A percentile compares a stretch with the other conserved stretches of the same genome.
Evolutionary conservation across 2,888 invertebrate species (phyloP).

Genomic region (Spisula solida): DNA sequence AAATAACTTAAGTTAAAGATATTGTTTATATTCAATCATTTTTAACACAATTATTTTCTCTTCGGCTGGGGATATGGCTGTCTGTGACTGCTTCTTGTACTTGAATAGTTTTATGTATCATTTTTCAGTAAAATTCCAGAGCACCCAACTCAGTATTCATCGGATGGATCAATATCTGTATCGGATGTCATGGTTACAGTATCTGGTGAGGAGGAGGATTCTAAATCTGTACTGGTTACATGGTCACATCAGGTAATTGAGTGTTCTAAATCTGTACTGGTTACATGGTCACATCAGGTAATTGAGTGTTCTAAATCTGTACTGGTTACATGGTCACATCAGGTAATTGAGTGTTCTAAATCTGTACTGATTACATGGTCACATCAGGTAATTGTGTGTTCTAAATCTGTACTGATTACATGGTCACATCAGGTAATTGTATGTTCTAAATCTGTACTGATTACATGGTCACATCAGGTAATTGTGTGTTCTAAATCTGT

Average conservation of each 20-base stretch:
- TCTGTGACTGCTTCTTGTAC: no score
- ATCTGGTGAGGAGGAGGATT: conserved; percentile 92
- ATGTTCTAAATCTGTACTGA: conserved; percentile 93
- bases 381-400: conserved; percentile 89
- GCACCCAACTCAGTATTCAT: conserved; percentile 94
- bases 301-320: conserved; percentile 91
- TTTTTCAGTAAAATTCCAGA: conserved; percentile 90
- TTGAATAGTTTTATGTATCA: no score
- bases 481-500: conserved; percentile 91
- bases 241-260: conserved; percentile 92
- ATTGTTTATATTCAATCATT: no score
- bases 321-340: conserved; percentile 97
- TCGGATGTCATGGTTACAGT: conserved; percentile 96
- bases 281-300: conserved; percentile 95
- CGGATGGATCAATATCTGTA: conserved; percentile 93
- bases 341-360: conserved; percentile 89
- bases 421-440: conserved; percentile 92
- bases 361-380: conserved; percentile 97
- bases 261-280: conserved; percentile 93
- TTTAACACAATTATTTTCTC: no score
- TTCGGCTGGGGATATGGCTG: no score
- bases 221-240: conserved; percentile 96
- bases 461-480: conserved; percentile 95
- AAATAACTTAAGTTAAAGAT: no score
- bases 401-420: conserved; percentile 96